Base-by-base conservation (phyloP, 2,797 vertebrate species). In the Hippocampus kuda region DNA sequence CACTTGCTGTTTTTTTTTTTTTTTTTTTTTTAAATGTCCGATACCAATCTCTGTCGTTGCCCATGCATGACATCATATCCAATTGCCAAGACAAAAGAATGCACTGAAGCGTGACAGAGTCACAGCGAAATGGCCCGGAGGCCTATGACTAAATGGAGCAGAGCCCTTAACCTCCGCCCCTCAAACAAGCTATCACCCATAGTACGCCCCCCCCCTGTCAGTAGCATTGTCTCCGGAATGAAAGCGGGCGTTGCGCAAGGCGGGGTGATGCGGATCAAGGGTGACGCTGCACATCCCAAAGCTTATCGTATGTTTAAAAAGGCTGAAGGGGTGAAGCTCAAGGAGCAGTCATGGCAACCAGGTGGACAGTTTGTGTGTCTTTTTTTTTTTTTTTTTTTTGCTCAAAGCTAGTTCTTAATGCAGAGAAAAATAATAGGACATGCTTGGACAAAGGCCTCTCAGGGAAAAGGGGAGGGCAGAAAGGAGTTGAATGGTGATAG, bases 1-100 rank as follows among this genome's bases (percentile, higher is more conserved):
- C 74, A 79, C 74, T 75, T 51, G 60, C 27, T 56, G 16, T 72
- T 61, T 72, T 74, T 69, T 70, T 68, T 68, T 68, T 66, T 70
- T 67, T 69, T 74, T 70, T 70, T 65, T 70, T 70, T 68, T 70
- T 67, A 69, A 26, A 34, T 67, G 71, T 71, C 72, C 72, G 69
- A 79, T 69, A 76, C 77, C 80, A 61, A 73, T 79, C 73, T 83
- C 75, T 82, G 70, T 57, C 57, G 75, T 74, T 57, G 70, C 72
- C 84, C 86, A 84, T 74, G 81, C 86, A 81, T 82, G 78, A 73
- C 78, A 85, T 83, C 77, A 70, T 84, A 81, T 83, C 82, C 72
- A 81, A 85, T 82, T 86, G 83, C 76, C 72, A 74, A 81, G 73
- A 74, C 69, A 66, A 75, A 72, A 70, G 63, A 71, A 73, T 67